Base-by-base conservation (phyloP, 2,113 vertebrate species). In the Thalassoma bifasciatum region DNA sequence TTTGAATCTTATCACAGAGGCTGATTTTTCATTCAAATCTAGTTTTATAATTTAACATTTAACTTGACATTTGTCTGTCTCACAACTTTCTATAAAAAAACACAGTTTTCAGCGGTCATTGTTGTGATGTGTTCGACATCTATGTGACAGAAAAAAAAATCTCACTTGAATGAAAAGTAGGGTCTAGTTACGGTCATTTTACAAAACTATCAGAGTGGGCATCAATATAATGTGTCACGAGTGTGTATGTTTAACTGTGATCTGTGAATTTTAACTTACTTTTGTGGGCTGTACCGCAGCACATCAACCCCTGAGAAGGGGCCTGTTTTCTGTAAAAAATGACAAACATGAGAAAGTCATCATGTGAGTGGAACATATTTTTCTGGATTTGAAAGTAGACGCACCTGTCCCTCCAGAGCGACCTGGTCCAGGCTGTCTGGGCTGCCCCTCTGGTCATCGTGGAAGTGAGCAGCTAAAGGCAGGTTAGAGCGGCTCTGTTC, bases 371-470 rank as follows among this genome's bases (percentile, higher is more conserved):
- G n/a, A 37, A 40, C 38, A 37, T 42, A n/a, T 30, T 60, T 6
- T 6, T 49, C 14, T 14, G 17, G n/a, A 34, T 13, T 24, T 49
- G 2, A 49, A 49, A 49, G 5, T 5, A 46, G 6, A 19, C 21
- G 50, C 16, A 16, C 96, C 95, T 56, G 93, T 46, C 37, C 79
- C 61, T 74, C 94, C 86, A 94, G 92, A 42, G 92, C 86, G 66
- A 96, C 96, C 0, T 96, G 96, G 75, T 95, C 96, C 0, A 94
- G 96, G 89, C 95, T 95, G 90, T 97, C 96, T 0, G 96, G 96
- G 38, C 95, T 95, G 78, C 96, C 97, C 46, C 95, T 95, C 73
- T 96, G 95, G 59, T 96, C n/a, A n/a, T n/a, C n/a, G n/a, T n/a
- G n/a, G n/a, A n/a, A n/a, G n/a, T n/a, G n/a, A n/a, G n/a, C 23